These are phyloP conservation scores for Penaeus japonicus DNA, from an alignment of 1,140 invertebrate species.

Conservation along the genomic window DNA sequence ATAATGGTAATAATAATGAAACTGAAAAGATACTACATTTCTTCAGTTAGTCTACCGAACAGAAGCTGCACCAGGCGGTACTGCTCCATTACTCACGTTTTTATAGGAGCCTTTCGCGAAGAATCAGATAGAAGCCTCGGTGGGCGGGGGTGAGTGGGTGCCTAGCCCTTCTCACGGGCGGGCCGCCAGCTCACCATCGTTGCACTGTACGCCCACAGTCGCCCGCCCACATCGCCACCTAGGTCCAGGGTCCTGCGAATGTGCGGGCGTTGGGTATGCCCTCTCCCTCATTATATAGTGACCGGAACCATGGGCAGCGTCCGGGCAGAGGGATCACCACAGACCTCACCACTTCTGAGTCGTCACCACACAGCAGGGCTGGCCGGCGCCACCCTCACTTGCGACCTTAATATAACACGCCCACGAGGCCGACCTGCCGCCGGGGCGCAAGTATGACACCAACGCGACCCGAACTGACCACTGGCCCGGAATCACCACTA, in stretches of 20 bases:
- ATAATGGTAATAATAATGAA: too few species aligned
- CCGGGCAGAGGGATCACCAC: neutral
- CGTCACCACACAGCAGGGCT: slow-evolving; percentile 1
- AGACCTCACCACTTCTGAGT: neutral
- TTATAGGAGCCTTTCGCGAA: neutral
- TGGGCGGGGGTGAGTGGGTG: slow-evolving; percentile 13
- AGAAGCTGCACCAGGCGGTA: too few species aligned
- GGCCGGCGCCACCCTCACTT: slow-evolving; percentile 19
- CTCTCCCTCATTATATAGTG: neutral
- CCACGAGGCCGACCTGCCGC: slow-evolving; percentile 12
- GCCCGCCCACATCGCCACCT: slow-evolving; percentile 4
- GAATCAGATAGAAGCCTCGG: neutral
- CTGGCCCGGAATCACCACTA: too few species aligned
- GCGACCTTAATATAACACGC: slow-evolving; percentile 24
- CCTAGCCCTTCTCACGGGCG: slow-evolving; percentile 18
- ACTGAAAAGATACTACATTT: too few species aligned
- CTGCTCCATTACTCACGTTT: too few species aligned
- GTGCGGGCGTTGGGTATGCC: neutral
- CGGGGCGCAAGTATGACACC: neutral
- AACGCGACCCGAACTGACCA: neutral
- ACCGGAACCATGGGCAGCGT: neutral
- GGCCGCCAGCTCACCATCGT: slow-evolving; percentile 18
- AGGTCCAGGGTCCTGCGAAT: neutral
- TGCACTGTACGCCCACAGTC: slow-evolving; percentile 6
- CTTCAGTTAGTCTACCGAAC: too few species aligned